Base-by-base conservation (phyloP, 2,888 invertebrate species). In the Diaphora mendica region DNA sequence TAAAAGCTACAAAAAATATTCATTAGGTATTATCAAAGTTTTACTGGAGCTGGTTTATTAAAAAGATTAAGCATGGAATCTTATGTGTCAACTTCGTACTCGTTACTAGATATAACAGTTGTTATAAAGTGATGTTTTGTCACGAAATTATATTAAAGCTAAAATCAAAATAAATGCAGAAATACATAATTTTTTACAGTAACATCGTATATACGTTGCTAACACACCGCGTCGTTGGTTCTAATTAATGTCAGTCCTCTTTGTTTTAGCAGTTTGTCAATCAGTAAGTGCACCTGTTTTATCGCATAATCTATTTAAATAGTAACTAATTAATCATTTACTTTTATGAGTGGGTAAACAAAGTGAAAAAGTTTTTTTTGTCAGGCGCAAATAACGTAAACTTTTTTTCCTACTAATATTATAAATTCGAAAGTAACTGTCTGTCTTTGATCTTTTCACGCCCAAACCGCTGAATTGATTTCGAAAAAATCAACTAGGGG, bases 351-450 rank as follows among this genome's bases (percentile, higher is more conserved):
- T 59, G 3, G 3, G 13, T 59, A 26, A 70, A 75, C 68, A 23
- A 66, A 76, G 79, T 74, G 67, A 77, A 79, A 78, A 80, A 71
- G 79, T 82, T 82, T 79, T 77, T 83, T 81, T 75, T 82, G 82
- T 83, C 84, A 82, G 72, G 78, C 33, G 42, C 77, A 76, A 71
- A 82, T 80, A 80, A 78, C 78, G 64, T 78, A 75, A 82, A 73
- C 69, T 75, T 82, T 76, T 26, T 62, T 39, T 5, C 39, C 39
- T 39, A 39, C 39, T 39, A 39, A 39, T 39, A 39, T 5, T 39
- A 3, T 39, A 39, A 8, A 39, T 39, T 39, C 42, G 2, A 42
- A 42, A 13, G 15, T 42, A 42, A 42, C 44, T 44, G 15, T 44
- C 44, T 44, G 42, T 15, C 13, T 15, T 3, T 44, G 0, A 44